These are phyloP conservation scores for Sinella curviseta DNA, from an alignment of 1,140 invertebrate genomes.

Conservation along the genomic window DNA sequence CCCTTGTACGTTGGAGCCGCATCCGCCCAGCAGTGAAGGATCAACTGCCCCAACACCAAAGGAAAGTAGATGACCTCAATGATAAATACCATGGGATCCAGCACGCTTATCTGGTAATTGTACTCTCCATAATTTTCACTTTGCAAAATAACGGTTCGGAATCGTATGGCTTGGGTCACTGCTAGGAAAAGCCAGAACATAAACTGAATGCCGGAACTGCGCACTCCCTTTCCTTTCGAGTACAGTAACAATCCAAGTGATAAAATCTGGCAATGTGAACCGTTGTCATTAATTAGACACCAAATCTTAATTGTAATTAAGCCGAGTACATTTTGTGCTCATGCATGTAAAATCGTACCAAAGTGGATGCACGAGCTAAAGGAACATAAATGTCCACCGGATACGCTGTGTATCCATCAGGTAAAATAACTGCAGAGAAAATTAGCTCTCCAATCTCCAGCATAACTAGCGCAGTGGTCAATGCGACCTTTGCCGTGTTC, in stretches of 20 bases:
- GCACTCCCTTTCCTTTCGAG: constrained; percentile 78
- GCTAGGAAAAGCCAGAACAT: constrained; percentile 80
- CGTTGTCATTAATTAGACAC: not conserved
- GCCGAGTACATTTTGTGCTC: not conserved
- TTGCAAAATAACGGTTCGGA: constrained; percentile 60
- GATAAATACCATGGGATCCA: constrained; percentile 54
- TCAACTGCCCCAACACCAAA: constrained; percentile 67
- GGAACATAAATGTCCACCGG: constrained; percentile 51
- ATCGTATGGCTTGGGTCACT: constrained; percentile 71
- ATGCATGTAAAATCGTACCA: no score
- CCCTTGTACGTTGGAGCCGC: constrained; percentile 66
- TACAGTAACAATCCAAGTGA: constrained; percentile 69
- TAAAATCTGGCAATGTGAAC: constrained; percentile 63
- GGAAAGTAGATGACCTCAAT: constrained; percentile 81
- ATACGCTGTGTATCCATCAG: constrained; percentile 20
- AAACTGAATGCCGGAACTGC: constrained; percentile 84
- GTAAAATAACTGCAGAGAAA: not conserved
- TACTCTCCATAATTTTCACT: not conserved
- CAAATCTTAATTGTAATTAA: not conserved
- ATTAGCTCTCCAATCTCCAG: constrained; percentile 29
- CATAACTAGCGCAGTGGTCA: constrained; percentile 56
- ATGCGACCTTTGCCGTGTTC: constrained; percentile 71
- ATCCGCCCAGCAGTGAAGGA: constrained; percentile 81
- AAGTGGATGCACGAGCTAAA: constrained; percentile 46
- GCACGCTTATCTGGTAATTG: not conserved